phyloP scores from a whole-genome alignment of 2,797 vertebrate species.

The Phataginus tetradactyla region DNA sequence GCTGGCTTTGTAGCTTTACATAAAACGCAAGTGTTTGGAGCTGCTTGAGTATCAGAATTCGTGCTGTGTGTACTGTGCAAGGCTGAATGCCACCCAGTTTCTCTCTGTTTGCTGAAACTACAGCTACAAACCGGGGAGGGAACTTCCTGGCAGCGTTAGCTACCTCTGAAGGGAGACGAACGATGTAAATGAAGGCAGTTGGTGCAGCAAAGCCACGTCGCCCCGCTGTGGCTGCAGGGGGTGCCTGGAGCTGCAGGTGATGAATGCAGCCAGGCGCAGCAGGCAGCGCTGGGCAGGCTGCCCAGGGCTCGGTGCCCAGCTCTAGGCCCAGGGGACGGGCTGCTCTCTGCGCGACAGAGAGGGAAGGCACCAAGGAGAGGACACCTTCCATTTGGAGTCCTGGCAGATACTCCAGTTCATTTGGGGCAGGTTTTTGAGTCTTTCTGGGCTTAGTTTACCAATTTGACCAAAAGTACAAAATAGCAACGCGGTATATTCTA shows the following conservation, averaged over 20 bases:
- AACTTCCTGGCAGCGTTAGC: not conserved
- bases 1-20: constrained; percentile 83
- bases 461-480: not conserved
- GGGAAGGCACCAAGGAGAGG: too few relatives aligned
- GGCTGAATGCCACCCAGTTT: constrained; percentile 46
- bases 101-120: not conserved
- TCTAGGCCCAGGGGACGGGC: not conserved
- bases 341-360: not conserved
- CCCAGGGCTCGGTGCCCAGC: not conserved
- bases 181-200: not conserved
- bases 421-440: not conserved
- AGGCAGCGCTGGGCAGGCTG: not conserved
- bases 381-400: not conserved
- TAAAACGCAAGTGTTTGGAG: constrained; percentile 82
- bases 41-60: constrained; percentile 68
- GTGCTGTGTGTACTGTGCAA: not conserved
- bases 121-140: not conserved
- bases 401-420: not conserved
- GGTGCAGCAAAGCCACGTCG: not conserved
- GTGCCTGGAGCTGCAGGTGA: not conserved
- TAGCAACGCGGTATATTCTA: not conserved
- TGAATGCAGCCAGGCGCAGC: fast-evolving
- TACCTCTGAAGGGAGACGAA: not conserved
- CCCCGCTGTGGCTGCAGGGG: too few relatives aligned
- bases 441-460: not conserved